Percentiles rank a stretch among this genome's conserved stretches.
Conservation (phyloP, 2,113 vertebrate species). For the Orcinus orca region DNA sequence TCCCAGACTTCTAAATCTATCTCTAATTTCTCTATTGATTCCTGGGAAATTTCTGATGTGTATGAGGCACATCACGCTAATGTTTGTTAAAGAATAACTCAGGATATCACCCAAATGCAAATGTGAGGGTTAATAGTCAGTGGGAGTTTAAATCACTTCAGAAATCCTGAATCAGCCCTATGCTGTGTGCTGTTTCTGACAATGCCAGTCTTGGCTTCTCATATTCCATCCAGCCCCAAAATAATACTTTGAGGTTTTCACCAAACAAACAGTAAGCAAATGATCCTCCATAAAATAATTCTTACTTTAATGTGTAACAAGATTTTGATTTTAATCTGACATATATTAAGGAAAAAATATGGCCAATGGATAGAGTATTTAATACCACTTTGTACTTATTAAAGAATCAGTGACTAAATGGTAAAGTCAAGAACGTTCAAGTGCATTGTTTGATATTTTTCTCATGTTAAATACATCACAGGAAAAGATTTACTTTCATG, state of each 20-base stretch:
- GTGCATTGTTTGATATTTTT: background rate
- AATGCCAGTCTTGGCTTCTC: background rate
- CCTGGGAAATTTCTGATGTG: background rate
- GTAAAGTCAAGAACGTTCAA: background rate
- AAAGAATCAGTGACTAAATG: background rate
- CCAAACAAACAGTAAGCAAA: background rate
- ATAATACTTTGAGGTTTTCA: background rate
- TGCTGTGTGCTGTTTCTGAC: background rate
- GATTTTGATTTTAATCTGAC: background rate
- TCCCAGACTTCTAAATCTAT: background rate
- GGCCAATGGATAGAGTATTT: background rate
- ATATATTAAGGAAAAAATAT: background rate
- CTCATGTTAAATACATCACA: background rate
- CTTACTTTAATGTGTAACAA: background rate
- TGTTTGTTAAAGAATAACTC: background rate
- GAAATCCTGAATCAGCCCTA: background rate
- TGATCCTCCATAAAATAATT: background rate
- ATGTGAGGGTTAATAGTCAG: background rate
- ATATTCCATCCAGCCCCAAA: background rate
- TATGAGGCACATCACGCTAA: background rate
- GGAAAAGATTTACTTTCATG: background rate
- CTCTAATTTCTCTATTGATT: background rate
- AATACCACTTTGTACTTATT: background rate
- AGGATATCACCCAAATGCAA: background rate
- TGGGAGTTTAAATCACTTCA: background rate